These are phyloP conservation scores for Calcarius lapponicus DNA, from an alignment of 2,797 vertebrate species.

Conservation along the genomic window DNA sequence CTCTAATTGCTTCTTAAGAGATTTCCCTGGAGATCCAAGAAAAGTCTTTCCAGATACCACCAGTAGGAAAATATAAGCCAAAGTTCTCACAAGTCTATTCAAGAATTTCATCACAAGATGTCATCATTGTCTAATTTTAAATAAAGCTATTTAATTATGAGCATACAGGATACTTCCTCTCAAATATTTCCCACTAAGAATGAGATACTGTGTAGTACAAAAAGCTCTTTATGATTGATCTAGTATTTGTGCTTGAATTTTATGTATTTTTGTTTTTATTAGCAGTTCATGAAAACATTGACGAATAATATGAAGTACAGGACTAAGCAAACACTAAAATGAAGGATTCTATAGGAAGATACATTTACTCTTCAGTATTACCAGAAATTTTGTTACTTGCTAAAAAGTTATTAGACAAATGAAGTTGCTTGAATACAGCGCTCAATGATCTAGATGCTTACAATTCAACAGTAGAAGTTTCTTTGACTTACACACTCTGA, in stretches of 20 bases:
- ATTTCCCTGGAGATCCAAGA: neutral
- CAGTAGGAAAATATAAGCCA: neutral
- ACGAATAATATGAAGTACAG: neutral
- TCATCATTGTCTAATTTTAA: constrained; percentile 8
- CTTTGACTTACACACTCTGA: neutral
- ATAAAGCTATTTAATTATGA: neutral
- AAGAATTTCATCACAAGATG: constrained; percentile 29
- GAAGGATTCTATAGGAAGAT: neutral
- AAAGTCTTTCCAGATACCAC: neutral
- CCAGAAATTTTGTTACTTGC: neutral
- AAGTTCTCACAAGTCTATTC: neutral
- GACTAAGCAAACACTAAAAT: neutral
- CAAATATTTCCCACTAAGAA: neutral
- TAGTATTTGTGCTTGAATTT: neutral
- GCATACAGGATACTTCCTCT: neutral
- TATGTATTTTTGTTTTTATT: neutral
- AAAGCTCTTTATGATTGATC: neutral
- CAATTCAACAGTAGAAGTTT: neutral
- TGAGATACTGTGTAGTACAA: neutral
- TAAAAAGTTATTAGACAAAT: neutral
- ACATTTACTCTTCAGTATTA: neutral
- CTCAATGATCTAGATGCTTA: neutral
- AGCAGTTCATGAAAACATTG: neutral
- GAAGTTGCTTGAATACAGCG: neutral
- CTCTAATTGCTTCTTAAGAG: neutral